Conservation (phyloP, 2,797 vertebrate genomes). For the Peromyscus aztecus region DNA sequence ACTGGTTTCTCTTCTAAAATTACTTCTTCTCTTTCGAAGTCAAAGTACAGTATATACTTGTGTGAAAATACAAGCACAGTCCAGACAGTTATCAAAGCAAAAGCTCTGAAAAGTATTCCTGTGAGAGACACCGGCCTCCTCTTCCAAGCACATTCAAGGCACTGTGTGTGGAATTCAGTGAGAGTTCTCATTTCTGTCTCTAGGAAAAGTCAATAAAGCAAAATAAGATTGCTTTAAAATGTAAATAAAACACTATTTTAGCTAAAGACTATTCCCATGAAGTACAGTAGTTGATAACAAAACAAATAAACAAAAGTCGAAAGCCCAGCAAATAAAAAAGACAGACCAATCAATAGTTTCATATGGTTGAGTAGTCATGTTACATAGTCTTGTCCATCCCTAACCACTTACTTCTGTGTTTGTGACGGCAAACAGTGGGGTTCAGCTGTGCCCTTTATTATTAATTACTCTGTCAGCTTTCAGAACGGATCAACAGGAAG, state of each 20-base stretch:
- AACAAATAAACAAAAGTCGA: neutral
- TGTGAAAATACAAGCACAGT: neutral
- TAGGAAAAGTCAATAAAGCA: neutral
- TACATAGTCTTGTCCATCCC: neutral
- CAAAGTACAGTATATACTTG: neutral
- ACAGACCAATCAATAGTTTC: neutral
- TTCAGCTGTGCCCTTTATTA: neutral
- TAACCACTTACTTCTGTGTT: neutral
- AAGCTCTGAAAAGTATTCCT: fast-evolving
- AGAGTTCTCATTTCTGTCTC: neutral
- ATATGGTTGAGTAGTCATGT: neutral
- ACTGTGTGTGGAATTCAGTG: neutral
- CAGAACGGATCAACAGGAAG: conserved; percentile 53
- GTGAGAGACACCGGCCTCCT: neutral
- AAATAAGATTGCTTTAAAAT: conserved; percentile 10
- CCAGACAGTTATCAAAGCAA: neutral
- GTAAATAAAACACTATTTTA: conserved; percentile 23
- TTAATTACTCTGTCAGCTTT: neutral
- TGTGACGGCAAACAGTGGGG: neutral
- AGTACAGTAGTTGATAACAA: neutral
- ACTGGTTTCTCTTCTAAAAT: neutral
- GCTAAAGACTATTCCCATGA: neutral
- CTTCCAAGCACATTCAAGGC: neutral
- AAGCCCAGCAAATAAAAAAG: neutral
- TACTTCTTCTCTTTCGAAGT: neutral